phyloP scores from a whole-genome alignment of 2,888 invertebrate species.

The Campaea margaritaria region DNA sequence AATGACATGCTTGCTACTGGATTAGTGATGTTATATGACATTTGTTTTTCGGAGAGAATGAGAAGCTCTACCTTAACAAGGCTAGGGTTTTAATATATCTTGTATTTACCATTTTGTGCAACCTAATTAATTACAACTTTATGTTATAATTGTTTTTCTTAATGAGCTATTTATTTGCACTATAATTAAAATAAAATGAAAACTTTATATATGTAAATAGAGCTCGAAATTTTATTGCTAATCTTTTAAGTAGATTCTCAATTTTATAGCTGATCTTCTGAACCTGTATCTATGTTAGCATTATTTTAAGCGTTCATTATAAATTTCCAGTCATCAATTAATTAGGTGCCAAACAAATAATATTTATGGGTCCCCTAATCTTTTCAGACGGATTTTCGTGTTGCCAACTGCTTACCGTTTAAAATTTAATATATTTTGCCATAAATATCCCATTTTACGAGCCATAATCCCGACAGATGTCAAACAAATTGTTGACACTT shows the following conservation, averaged over 20 bases:
- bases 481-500: slow-evolving; percentile 78
- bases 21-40: neutral
- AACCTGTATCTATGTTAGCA: slow-evolving; percentile 34
- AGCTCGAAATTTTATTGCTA: neutral
- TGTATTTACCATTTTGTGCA: no score
- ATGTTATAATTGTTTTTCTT: neutral
- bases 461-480: slow-evolving; percentile 71
- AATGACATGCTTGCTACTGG: slow-evolving; percentile 18
- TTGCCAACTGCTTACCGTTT: slow-evolving; percentile 59
- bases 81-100: no score
- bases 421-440: slow-evolving; percentile 72
- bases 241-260: slow-evolving; percentile 2
- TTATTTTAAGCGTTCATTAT: slow-evolving; percentile 32
- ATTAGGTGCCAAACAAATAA: slow-evolving; percentile 43
- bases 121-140: neutral
- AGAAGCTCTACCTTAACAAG: no score
- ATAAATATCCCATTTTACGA: slow-evolving; percentile 72
- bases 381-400: slow-evolving; percentile 27
- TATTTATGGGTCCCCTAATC: slow-evolving; percentile 45
- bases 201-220: neutral
- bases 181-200: neutral
- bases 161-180: neutral
- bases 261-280: slow-evolving; percentile 23
- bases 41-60: no score
- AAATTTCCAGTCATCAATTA: slow-evolving; percentile 35